These are phyloP conservation scores for Leuciscus idus DNA, from an alignment of 2,113 vertebrate genomes.

Conservation along the genomic window DNA sequence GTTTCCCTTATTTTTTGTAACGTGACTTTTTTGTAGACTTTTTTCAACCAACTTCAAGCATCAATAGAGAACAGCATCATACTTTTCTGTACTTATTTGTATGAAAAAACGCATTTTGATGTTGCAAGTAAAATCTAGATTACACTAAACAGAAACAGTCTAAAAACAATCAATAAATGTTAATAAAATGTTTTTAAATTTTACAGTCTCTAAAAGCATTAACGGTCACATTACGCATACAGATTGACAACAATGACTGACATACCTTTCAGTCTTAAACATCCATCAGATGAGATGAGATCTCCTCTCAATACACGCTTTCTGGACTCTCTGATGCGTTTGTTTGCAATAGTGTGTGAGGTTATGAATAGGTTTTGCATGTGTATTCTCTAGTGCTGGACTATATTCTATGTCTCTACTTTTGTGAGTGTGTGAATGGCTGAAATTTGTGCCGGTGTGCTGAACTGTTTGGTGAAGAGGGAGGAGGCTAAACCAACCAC, in stretches of 20 bases:
- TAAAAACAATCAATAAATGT: background rate
- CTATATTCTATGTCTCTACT: constrained; percentile 27
- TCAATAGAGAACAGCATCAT: background rate
- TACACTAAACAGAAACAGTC: background rate
- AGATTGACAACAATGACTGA: constrained; percentile 31
- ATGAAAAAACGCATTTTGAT: too few relatives aligned
- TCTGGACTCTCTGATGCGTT: constrained; percentile 13
- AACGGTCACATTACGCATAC: background rate
- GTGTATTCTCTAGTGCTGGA: constrained; percentile 24
- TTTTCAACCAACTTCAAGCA: background rate
- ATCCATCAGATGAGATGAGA: constrained; percentile 54
- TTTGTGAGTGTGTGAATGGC: background rate
- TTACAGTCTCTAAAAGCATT: background rate
- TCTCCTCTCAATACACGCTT: background rate
- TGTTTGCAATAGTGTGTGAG: constrained; percentile 45
- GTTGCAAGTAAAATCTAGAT: background rate
- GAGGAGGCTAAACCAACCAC: constrained; percentile 25
- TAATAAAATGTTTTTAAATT: background rate
- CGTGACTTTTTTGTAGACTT: background rate
- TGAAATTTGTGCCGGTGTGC: constrained; percentile 58
- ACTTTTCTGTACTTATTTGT: too few relatives aligned
- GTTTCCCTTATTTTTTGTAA: too few relatives aligned
- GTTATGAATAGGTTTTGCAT: constrained; percentile 1
- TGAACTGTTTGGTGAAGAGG: constrained; percentile 37
- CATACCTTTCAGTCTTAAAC: constrained; percentile 74